These are phyloP conservation scores for Craterocephalus amniculus DNA, from an alignment of 2,797 vertebrate species.

Conservation along the genomic window DNA sequence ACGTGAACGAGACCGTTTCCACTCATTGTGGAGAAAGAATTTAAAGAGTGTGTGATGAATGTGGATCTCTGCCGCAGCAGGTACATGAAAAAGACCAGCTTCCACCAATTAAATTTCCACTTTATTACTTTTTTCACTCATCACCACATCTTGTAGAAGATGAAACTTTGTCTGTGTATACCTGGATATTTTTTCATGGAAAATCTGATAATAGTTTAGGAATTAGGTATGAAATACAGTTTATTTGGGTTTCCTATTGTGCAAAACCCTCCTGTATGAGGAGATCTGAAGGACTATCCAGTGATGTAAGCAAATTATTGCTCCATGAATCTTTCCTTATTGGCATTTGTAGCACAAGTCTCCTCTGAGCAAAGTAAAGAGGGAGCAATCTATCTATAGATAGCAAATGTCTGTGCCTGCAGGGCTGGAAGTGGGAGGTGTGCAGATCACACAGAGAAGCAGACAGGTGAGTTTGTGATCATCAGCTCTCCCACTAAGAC, in stretches of 20 bases:
- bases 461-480: constrained; percentile 55
- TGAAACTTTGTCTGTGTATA: constrained; percentile 41
- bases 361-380: constrained; percentile 48
- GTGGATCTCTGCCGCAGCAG: constrained; percentile 48
- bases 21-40: constrained; percentile 57
- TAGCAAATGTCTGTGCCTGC: constrained; percentile 52
- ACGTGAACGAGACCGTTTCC: constrained; percentile 59
- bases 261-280: constrained; percentile 33
- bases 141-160: constrained; percentile 29
- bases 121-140: constrained; percentile 45
- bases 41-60: constrained; percentile 60
- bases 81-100: constrained; percentile 52
- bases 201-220: constrained; percentile 32
- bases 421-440: constrained; percentile 50
- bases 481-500: constrained; percentile 51
- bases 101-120: constrained; percentile 31
- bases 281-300: constrained; percentile 26
- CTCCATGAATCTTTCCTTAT: constrained; percentile 45
- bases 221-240: constrained; percentile 51
- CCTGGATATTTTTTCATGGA: constrained; percentile 42
- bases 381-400: constrained; percentile 49
- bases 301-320: constrained; percentile 33
- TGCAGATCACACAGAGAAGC: constrained; percentile 39
- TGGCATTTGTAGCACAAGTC: constrained; percentile 43
- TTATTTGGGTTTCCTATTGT: constrained; percentile 22